A percentile compares a stretch with the other conserved stretches of the same genome.
These are phyloP conservation scores for Drosophila nigritarsus DNA, from an alignment of 2,888 invertebrate genomes.

Conservation along the genomic window DNA sequence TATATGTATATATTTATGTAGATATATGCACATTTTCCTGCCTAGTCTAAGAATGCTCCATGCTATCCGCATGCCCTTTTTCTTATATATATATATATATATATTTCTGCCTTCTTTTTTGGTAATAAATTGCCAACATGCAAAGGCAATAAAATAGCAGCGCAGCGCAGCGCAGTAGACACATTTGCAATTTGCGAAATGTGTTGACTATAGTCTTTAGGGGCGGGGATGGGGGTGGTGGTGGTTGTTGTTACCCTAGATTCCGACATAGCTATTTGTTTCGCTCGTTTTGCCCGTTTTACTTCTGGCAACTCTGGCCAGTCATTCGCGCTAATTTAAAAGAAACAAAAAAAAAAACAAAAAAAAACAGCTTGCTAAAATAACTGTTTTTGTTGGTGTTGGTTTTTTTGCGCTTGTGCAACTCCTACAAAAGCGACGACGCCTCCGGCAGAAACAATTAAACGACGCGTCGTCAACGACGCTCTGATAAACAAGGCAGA, in stretches of 20 bases:
- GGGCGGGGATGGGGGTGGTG: background rate
- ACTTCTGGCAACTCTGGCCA: slow-evolving; percentile 68
- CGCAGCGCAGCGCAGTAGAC: slow-evolving; percentile 63
- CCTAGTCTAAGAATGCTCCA: slow-evolving; percentile 29
- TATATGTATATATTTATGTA: slow-evolving; percentile 4
- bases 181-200: slow-evolving; percentile 65
- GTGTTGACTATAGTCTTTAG: slow-evolving; percentile 24
- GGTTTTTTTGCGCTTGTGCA: slow-evolving; percentile 38
- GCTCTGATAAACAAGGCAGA: slow-evolving; percentile 71
- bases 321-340: slow-evolving; percentile 60
- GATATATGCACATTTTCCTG: slow-evolving; percentile 29
- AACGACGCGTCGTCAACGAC: slow-evolving; percentile 60
- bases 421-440: slow-evolving; percentile 64
- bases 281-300: slow-evolving; percentile 7
- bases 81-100: slow-evolving; percentile 1
- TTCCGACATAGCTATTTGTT: slow-evolving; percentile 48
- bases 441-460: slow-evolving; percentile 69
- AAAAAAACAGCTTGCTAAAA: slow-evolving; percentile 54
- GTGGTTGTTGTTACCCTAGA: slow-evolving; percentile 64
- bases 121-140: slow-evolving; percentile 74
- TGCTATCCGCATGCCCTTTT: slow-evolving; percentile 32
- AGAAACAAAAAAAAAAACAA: slow-evolving; percentile 1
- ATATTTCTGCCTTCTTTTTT: slow-evolving; percentile 36
- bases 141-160: slow-evolving; percentile 76
- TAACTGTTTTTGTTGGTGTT: slow-evolving; percentile 47